Conservation (phyloP, 2,797 vertebrate species). For the Mormyrops attenuatus region DNA sequence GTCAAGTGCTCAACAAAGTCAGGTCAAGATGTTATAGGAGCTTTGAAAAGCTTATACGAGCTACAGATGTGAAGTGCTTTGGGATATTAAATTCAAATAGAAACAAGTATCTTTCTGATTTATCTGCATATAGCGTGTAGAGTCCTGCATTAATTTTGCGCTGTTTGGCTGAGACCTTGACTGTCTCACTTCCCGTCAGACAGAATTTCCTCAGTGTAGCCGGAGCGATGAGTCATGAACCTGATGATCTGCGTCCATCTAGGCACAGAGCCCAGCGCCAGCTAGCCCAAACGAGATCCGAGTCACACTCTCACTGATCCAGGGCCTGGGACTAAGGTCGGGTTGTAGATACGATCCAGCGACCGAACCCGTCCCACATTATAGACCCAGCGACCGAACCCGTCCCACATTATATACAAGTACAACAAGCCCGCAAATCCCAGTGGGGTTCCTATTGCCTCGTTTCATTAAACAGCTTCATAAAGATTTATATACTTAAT, state of each 20-base stretch:
- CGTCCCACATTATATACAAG: neutral
- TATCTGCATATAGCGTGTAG: neutral
- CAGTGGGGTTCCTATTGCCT: neutral
- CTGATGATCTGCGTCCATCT: slow-evolving; percentile 33
- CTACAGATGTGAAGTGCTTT: neutral
- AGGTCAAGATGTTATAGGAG: neutral
- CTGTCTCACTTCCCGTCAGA: slow-evolving; percentile 36
- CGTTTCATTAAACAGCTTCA: neutral
- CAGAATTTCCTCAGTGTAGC: slow-evolving; percentile 25
- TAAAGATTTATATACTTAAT: slow-evolving; percentile 3
- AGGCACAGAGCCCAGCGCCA: neutral
- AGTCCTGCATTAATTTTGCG: neutral
- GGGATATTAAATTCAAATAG: neutral
- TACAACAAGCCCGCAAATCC: neutral
- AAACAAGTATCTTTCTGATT: neutral
- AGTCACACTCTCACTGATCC: neutral
- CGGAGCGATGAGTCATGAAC: slow-evolving; percentile 44
- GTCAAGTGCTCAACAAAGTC: neutral
- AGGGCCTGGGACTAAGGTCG: neutral
- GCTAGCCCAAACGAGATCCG: neutral
- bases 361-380: neutral
- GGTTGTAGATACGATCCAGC: neutral
- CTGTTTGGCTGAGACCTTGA: slow-evolving; percentile 23
- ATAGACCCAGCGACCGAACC: neutral
- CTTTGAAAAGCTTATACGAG: neutral